Evolutionary conservation across 2,888 invertebrate species (phyloP), one percentile per base, ranked within the genome.

Genomic region (Trichacis sp.): DNA sequence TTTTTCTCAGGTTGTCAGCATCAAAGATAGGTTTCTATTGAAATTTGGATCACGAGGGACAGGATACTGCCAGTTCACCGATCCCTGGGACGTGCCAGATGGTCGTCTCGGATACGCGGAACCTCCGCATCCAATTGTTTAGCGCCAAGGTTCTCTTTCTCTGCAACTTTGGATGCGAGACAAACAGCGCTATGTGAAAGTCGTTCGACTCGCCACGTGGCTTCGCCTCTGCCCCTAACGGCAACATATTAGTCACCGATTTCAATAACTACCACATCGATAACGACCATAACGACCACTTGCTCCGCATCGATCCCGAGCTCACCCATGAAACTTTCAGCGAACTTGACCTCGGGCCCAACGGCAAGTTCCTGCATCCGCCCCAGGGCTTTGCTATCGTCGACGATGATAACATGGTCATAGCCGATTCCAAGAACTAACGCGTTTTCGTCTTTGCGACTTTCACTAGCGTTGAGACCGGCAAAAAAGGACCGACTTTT

Each of bases 241-340:
- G 96, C 17, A 90, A 93, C 73, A 89, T 97, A 49, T 89, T 97
- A 46, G 93, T 96, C 30, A 95, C 96, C 0, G 97, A 98, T 84
- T 98, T 98, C 85, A 97, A 97, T 84, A 96, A 96, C 84, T 97
- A 98, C n/a, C n/a, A n/a, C n/a, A n/a, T n/a, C n/a, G n/a, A n/a
- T n/a, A n/a, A n/a, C n/a, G n/a, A n/a, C n/a, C n/a, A n/a, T n/a
- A n/a, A n/a, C n/a, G n/a, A n/a, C 83, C 91, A 95, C 6, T 84
- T 97, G 52, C 87, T 96, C 57, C 88, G 94, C 71, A 91, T 97
- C 58, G 92, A 95, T 77, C 88, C 91, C 1, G 77, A 83, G 38
- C 84, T 85, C 60, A 65, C 73, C 55, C 76, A 77, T 33, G 82
- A 83, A 1, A 78, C 81, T 40, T 74, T 84, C 30, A 65, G 85